phyloP scores from a whole-genome alignment of 1,140 invertebrate genomes.

The Halesus radiatus region DNA sequence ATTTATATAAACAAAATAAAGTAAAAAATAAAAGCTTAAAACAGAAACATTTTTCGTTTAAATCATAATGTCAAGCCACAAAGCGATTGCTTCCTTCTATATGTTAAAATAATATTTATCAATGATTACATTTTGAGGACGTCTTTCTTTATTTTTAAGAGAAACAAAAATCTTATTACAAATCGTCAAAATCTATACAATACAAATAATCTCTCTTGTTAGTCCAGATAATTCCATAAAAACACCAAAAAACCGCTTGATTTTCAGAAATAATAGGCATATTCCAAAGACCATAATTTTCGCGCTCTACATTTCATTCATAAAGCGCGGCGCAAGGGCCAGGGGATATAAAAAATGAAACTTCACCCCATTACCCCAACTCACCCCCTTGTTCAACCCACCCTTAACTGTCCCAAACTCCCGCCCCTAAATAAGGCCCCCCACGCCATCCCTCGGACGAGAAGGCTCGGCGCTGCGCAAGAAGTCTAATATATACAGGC shows the following conservation, averaged over 20 bases:
- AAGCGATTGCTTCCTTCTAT: too few relatives aligned
- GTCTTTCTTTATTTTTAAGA: too few relatives aligned
- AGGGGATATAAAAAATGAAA: constrained; percentile 25
- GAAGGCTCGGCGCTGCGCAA: constrained; percentile 28
- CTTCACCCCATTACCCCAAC: not conserved
- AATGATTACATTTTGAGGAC: too few relatives aligned
- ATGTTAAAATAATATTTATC: too few relatives aligned
- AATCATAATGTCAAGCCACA: too few relatives aligned
- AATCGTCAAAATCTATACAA: too few relatives aligned
- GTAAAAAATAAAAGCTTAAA: too few relatives aligned
- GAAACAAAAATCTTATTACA: too few relatives aligned
- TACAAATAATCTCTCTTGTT: too few relatives aligned
- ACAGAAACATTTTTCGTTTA: too few relatives aligned
- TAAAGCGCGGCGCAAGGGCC: constrained; percentile 13
- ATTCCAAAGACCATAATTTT: constrained; percentile 28
- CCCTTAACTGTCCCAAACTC: not conserved
- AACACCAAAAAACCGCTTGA: not conserved
- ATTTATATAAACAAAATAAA: too few relatives aligned
- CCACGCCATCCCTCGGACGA: not conserved
- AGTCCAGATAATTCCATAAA: too few relatives aligned
- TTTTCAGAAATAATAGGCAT: constrained; percentile 3
- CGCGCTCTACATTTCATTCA: constrained; percentile 34
- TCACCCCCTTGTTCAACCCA: not conserved
- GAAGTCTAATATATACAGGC: constrained; percentile 3
- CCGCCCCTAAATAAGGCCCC: not conserved